Evolutionary conservation across 2,797 vertebrate species (phyloP).

Genomic region (Cryptoblepharus egeriae): DNA sequence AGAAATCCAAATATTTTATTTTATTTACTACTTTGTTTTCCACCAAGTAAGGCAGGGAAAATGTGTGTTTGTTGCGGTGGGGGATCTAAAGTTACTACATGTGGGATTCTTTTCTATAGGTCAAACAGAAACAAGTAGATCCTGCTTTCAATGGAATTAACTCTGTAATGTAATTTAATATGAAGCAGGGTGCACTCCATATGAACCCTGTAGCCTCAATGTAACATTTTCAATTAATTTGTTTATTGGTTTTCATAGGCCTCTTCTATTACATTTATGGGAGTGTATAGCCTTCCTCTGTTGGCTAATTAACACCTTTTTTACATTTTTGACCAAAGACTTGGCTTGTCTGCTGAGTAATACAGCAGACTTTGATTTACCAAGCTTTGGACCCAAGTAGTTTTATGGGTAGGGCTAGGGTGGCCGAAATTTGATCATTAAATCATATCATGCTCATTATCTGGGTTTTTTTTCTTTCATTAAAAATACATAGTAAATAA

Average conservation of each 20-base stretch:
- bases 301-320: conserved; percentile 67
- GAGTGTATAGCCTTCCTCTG: conserved; percentile 54
- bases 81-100: neutral
- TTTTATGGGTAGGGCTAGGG: conserved; percentile 24
- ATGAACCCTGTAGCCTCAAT: conserved; percentile 59
- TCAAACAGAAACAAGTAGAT: conserved; percentile 35
- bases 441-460: conserved; percentile 44
- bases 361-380: conserved; percentile 53
- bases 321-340: conserved; percentile 63
- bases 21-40: neutral
- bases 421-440: conserved; percentile 29
- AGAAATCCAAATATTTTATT: neutral
- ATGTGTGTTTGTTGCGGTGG: neutral
- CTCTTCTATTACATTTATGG: conserved; percentile 64
- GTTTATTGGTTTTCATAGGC: conserved; percentile 60
- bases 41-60: neutral
- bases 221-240: conserved; percentile 57
- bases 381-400: conserved; percentile 37
- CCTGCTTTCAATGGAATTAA: conserved; percentile 37
- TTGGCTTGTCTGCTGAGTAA: conserved; percentile 47
- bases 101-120: neutral
- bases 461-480: conserved; percentile 9
- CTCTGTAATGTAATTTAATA: conserved; percentile 38
- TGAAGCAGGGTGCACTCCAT: conserved; percentile 55
- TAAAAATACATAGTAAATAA: conserved; percentile 36